These are phyloP conservation scores for Scopus umbretta DNA, from an alignment of 2,113 vertebrate genomes.

Conservation along the genomic window DNA sequence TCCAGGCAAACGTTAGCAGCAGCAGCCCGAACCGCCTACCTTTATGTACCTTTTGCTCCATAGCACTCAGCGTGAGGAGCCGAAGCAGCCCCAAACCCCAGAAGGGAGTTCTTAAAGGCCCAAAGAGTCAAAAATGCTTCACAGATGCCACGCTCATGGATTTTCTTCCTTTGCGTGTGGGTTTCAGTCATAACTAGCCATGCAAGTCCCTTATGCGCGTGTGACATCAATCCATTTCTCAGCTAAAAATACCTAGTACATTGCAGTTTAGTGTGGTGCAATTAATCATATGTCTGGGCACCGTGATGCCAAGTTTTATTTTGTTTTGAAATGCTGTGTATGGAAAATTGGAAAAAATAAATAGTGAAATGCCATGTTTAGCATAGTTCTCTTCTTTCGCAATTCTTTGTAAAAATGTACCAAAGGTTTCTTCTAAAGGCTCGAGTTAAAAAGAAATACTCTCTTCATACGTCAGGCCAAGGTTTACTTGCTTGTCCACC, in stretches of 20 bases:
- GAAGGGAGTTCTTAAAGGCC: neutral
- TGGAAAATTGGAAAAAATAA: neutral
- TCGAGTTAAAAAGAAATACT: neutral
- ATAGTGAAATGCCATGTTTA: neutral
- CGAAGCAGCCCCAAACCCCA: neutral
- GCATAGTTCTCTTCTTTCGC: neutral
- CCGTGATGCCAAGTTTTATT: neutral
- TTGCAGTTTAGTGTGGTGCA: neutral
- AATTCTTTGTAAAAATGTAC: neutral
- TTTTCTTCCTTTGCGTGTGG: neutral
- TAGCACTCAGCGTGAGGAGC: neutral
- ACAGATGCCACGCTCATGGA: fast-evolving
- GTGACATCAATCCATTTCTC: neutral
- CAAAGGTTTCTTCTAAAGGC: neutral
- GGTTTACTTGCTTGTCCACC: neutral
- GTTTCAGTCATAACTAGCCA: neutral
- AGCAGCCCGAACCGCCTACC: neutral
- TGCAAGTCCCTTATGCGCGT: fast-evolving
- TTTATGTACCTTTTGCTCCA: neutral
- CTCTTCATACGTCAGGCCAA: fast-evolving
- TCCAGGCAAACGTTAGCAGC: neutral
- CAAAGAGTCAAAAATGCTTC: neutral
- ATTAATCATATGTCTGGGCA: neutral
- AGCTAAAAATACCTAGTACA: neutral
- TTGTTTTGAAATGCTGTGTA: neutral